phyloP scores from a whole-genome alignment of 2,888 invertebrate genomes.

The Aphidoletes aphidimyza region DNA sequence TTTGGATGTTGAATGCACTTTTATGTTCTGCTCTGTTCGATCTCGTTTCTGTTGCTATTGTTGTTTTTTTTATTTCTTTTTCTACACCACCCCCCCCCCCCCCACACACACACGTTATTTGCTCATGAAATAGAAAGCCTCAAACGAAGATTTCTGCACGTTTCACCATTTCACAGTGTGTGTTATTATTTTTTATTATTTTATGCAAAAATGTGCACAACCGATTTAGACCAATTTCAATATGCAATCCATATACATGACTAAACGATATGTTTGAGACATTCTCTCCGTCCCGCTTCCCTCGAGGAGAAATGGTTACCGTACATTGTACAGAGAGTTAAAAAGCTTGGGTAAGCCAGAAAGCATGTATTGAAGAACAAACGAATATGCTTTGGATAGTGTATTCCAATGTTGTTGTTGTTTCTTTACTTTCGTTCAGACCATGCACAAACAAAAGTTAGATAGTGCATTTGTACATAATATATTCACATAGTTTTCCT shows the following conservation, averaged over 20 bases:
- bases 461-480: background rate
- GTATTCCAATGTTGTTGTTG: too few species aligned
- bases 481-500: background rate
- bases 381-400: background rate
- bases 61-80: background rate
- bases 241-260: constrained; percentile 33
- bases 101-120: background rate
- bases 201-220: constrained; percentile 37
- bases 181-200: constrained; percentile 36
- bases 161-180: background rate
- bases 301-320: too few species aligned
- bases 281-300: too few species aligned
- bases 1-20: too few species aligned
- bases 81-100: too few species aligned
- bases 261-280: constrained; percentile 21
- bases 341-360: background rate
- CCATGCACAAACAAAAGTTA: background rate
- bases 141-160: background rate
- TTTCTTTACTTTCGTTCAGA: too few species aligned
- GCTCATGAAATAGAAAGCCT: background rate
- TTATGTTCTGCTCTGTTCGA: too few species aligned
- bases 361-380: background rate
- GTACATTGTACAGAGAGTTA: too few species aligned
- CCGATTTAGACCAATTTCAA: constrained; percentile 33
- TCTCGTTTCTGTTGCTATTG: too few species aligned